A percentile compares a stretch with the other conserved stretches of the same genome.
Evolutionary conservation across 2,113 vertebrate species (phyloP).

Genomic region (Leptocoma aspasia): DNA sequence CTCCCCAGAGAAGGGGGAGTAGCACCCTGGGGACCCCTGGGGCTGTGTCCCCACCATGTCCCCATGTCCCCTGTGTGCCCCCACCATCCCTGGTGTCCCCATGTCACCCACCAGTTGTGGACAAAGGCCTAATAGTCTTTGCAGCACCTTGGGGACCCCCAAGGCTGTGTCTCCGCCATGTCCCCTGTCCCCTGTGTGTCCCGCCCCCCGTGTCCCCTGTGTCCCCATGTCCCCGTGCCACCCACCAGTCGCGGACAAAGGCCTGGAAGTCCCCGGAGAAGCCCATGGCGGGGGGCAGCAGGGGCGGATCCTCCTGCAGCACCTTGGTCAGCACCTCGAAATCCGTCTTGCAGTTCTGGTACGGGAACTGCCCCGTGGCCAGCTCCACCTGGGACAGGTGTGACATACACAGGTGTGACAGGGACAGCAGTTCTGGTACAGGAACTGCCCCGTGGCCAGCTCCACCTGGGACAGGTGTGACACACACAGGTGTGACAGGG

Average conservation of each 20-base stretch:
- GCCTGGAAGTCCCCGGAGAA: constrained; percentile 95
- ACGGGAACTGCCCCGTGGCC: background rate
- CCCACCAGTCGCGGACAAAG: constrained; percentile 96
- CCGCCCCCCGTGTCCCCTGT: no score
- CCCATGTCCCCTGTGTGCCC: no score
- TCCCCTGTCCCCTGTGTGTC: background rate
- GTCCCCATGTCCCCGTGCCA: no score
- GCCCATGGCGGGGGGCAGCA: constrained; percentile 89
- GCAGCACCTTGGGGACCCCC: background rate
- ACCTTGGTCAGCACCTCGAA: constrained; percentile 98
- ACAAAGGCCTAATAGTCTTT: no score
- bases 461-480: no score
- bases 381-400: background rate
- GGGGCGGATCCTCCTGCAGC: constrained; percentile 92
- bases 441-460: no score
- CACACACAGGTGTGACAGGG: background rate
- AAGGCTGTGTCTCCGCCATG: no score
- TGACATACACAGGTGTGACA: no score
- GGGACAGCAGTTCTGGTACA: no score
- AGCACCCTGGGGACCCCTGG: background rate
- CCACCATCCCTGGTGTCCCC: no score
- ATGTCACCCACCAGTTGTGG: background rate
- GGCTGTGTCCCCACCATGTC: background rate
- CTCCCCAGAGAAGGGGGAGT: background rate
- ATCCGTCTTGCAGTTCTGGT: background rate